Base-by-base conservation (phyloP, 2,888 invertebrate genomes). In the Automeris io region DNA sequence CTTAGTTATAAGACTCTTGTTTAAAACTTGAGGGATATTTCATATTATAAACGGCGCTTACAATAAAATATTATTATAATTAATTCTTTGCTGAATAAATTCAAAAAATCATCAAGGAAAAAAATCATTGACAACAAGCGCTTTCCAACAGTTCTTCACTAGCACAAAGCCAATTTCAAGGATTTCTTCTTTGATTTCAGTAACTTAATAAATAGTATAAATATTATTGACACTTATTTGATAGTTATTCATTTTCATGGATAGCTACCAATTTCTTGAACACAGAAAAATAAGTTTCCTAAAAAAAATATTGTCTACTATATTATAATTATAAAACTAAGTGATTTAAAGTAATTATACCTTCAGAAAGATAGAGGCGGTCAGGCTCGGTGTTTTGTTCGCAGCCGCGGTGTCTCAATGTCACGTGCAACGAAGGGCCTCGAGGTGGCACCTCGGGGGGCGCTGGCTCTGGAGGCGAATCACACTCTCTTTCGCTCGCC, bases 361-460 rank as follows among this genome's bases (percentile, higher is more conserved):
- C 85, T 80, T 86, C 82, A 52, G 85, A 80, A 40, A 86, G 51
- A 48, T 83, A 86, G 16, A 85, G 66, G 5, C 85, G 70, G 49
- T 86, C 85, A 11, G 69, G 87, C 54, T 75, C 90, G 53, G 60
- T 83, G 34, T 70, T 83, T 60, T 72, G 89, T 71, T 76, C 90
- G 33, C 72, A 69, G 68, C 63, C 86, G 53, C 73, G 88, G 69
- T 83, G 85, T 7, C 85, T 66, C 29, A 86, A 54, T n/a, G 91
- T 85, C 46, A 91, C 89, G 65, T 94, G 91, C 42, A 95, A 86
- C 34, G 95, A 95, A 9, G 94, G 94, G 1, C 95, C 94, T 26
- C 95, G 88, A n/a, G 94, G 94, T 22, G 95, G 95, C 35, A 95
- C 92, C 80, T 94, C 94, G 2, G 94, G 95, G 4, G 95, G 95